These are phyloP conservation scores for Oceanites oceanicus DNA, from an alignment of 2,113 vertebrate genomes.

Conservation along the genomic window DNA sequence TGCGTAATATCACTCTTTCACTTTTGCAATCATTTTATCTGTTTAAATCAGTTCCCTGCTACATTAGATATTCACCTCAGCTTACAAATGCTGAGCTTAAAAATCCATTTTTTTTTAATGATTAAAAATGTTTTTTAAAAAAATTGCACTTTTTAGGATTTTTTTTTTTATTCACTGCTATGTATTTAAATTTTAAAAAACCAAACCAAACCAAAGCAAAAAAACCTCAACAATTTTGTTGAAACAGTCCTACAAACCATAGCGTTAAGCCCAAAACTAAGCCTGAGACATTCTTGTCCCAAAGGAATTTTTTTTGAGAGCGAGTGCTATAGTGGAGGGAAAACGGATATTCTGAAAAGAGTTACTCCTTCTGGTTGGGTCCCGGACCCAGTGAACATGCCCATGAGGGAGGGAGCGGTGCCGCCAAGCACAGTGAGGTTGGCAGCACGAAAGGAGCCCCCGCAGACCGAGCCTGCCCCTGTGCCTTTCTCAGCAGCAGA, in stretches of 20 bases:
- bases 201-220: background rate
- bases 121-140: background rate
- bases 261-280: background rate
- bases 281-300: background rate
- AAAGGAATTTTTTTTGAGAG: background rate
- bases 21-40: background rate
- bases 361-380: background rate
- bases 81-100: background rate
- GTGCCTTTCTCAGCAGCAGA: fast-evolving
- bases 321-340: background rate
- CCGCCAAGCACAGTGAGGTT: fast-evolving
- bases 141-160: background rate
- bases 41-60: background rate
- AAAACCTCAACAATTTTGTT: background rate
- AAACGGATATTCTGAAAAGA: background rate
- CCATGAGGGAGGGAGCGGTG: fast-evolving
- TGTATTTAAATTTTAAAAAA: background rate
- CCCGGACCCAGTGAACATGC: background rate
- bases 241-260: background rate
- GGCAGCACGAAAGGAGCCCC: background rate
- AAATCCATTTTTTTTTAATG: background rate
- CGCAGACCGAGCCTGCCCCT: fast-evolving
- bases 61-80: background rate
- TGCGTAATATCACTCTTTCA: background rate
- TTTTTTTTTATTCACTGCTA: background rate